Percentiles rank a stretch among this genome's conserved stretches.
Conservation (phyloP, 2,797 vertebrate genomes). For the Myoxocephalus aenaeus region DNA sequence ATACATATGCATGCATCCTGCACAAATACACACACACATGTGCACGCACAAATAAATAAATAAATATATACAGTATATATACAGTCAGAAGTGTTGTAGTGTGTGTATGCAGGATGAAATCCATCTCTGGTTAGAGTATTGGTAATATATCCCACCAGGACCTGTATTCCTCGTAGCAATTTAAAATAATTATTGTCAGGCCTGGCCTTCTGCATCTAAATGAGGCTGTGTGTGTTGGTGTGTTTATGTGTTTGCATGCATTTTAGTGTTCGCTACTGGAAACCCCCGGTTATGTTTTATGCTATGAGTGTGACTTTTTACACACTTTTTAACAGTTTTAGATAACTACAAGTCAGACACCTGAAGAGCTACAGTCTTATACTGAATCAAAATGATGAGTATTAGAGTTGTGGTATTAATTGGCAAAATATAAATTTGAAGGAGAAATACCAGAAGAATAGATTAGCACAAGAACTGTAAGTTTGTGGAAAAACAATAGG, state of each 20-base stretch:
- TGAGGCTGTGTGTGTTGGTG: conserved; percentile 75
- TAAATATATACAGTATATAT: conserved; percentile 38
- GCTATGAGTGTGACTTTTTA: conserved; percentile 5
- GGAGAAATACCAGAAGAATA: not conserved
- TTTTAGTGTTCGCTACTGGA: conserved; percentile 44
- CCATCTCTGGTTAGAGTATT: conserved; percentile 93
- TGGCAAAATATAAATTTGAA: conserved; percentile 24
- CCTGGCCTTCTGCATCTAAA: conserved; percentile 92
- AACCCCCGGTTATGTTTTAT: conserved; percentile 34
- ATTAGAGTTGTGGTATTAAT: conserved; percentile 13
- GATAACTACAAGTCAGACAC: conserved; percentile 17
- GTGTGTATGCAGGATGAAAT: conserved; percentile 90
- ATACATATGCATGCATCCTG: not conserved
- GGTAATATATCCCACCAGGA: conserved; percentile 96
- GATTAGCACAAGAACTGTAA: not conserved
- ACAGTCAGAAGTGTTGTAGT: conserved; percentile 46
- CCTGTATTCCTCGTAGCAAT: conserved; percentile 94
- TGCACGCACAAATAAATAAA: conserved; percentile 23
- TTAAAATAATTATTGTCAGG: conserved; percentile 98
- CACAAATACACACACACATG: not conserved
- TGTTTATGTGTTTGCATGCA: conserved; percentile 22
- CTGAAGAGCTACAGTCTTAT: conserved; percentile 4
- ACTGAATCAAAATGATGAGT: conserved; percentile 5
- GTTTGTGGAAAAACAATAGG: not conserved
- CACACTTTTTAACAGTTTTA: not conserved